phyloP scores from a whole-genome alignment of 1,140 invertebrate species.

The Procambarus virginalis region DNA sequence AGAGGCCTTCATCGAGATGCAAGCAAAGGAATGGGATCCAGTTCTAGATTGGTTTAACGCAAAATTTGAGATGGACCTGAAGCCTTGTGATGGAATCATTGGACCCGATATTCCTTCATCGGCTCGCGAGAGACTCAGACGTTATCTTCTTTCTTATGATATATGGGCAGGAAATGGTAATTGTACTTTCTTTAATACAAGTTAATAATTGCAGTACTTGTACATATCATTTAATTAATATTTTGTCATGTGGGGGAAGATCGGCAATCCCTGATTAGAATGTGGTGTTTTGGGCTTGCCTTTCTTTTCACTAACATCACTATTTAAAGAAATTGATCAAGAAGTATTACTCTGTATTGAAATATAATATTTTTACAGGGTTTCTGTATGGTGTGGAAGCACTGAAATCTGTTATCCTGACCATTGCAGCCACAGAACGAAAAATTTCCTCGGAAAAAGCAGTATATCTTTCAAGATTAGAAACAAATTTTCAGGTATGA shows the following conservation, averaged over 20 bases:
- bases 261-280: too few relatives aligned
- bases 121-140: constrained; percentile 81
- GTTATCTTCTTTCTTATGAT: constrained; percentile 86
- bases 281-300: too few relatives aligned
- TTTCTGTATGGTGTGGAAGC: constrained; percentile 88
- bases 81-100: constrained; percentile 82
- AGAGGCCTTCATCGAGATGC: constrained; percentile 83
- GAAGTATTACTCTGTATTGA: too few relatives aligned
- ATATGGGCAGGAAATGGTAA: constrained; percentile 86
- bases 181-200: not conserved
- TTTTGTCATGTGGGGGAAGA: too few relatives aligned
- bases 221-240: too few relatives aligned
- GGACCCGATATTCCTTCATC: constrained; percentile 79
- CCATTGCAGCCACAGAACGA: constrained; percentile 86
- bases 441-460: constrained; percentile 86
- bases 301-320: too few relatives aligned
- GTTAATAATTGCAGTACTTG: too few relatives aligned
- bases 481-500: constrained; percentile 90
- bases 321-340: too few relatives aligned
- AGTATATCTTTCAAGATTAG: constrained; percentile 87
- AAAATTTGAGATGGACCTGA: constrained; percentile 83
- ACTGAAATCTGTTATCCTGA: constrained; percentile 93
- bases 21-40: constrained; percentile 90
- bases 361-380: constrained; percentile 15
- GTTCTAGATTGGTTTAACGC: constrained; percentile 91